Conservation (phyloP, 2,797 vertebrate species). For the Netta rufina region DNA sequence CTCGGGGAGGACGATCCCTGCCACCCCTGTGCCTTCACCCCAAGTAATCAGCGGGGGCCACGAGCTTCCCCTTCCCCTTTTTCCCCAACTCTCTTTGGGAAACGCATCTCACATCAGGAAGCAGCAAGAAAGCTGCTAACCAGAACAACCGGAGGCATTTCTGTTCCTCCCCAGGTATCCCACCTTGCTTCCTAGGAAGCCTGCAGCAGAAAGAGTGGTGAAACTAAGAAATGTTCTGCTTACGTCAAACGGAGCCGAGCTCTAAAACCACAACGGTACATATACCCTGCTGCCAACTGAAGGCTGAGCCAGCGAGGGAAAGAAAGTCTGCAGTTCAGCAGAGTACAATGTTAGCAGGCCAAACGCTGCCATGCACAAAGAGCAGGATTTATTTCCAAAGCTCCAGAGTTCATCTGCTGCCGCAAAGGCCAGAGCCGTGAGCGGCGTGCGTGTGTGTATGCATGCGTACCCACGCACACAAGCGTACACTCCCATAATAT, state of each 20-base stretch:
- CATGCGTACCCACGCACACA: not conserved
- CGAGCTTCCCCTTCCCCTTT: not conserved
- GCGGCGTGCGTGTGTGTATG: not conserved
- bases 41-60: not conserved
- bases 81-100: not conserved
- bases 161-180: not conserved
- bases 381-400: not conserved
- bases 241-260: constrained; percentile 37
- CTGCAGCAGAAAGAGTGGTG: constrained; percentile 21
- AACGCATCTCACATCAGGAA: not conserved
- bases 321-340: constrained; percentile 20
- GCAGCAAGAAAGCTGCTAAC: not conserved
- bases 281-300: constrained; percentile 19
- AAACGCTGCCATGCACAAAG: not conserved
- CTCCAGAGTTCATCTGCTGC: not conserved
- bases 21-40: not conserved
- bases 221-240: constrained; percentile 59
- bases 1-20: not conserved
- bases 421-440: not conserved
- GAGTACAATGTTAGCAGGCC: constrained; percentile 12
- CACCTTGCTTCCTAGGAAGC: constrained; percentile 12
- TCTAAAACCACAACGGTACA: constrained; percentile 13
- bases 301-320: constrained; percentile 32
- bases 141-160: not conserved
- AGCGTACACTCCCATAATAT: not conserved